Base-by-base conservation (phyloP, 2,888 invertebrate species). In the Morpho helenor region DNA sequence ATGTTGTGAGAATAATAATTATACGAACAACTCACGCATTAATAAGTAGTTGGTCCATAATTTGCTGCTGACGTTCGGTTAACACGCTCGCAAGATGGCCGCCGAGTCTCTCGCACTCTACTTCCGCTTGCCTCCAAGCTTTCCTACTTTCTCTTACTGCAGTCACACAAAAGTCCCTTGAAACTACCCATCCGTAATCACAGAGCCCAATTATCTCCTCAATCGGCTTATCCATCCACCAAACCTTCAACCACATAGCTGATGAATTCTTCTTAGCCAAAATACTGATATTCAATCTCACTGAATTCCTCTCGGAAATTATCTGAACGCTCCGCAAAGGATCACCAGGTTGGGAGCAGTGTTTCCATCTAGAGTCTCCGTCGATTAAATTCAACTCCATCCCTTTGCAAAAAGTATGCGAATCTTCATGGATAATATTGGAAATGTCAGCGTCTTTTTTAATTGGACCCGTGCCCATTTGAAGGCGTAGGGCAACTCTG, bases 81-180 rank as follows among this genome's bases (percentile, higher is more conserved):
- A 93, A 81, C 51, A 95, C 90, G 68, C 94, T 94, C 4, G 92
- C 93, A 16, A 95, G 87, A 75, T 95, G 95, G 0, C 95, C 95
- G 0, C 94, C 94, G 16, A 91, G 75, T 59, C 91, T 82, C 4
- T 81, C 87, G 70, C 95, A 95, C 71, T 94, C 93, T 23, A 91
- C 87, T 72, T 95, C 95, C 0, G 94, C 94, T 61, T 93, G 93
- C 9, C 90, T 80, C 95, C 95, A 95, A 0, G 93, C 79, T 65
- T 92, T 78, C 66, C 88, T 90, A 5, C 85, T 79, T 47, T 91
- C 89, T 66, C 94, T 92, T 60, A 93, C 83, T 7, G 93, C 92
- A 56, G 92, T 80, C 69, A 95, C 89, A 74, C 95, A 95, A 76
- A 94, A 94, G 67, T 93, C 93, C 51, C 92, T 91, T 61, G 94